Base-by-base conservation (phyloP, 2,888 invertebrate genomes). In the Acrocyrtus sp. region DNA sequence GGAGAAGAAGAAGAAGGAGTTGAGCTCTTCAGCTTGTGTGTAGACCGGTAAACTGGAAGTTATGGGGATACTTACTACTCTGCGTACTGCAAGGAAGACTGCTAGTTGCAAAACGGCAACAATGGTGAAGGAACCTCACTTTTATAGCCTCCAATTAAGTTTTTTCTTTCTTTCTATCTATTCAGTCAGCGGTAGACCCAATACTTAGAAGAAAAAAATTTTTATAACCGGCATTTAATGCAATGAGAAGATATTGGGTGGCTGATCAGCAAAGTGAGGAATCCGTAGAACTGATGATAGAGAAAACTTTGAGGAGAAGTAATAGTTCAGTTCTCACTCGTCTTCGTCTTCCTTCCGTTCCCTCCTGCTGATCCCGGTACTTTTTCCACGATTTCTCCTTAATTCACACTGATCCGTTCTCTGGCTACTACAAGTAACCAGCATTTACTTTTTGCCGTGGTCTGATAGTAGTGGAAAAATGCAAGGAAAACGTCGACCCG, bases 401-500 rank as follows among this genome's bases (percentile, higher is more conserved):
- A 27, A 60, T n/a, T 34, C 34, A 34, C n/a, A 34, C 34, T 34
- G 51, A 34, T 27, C 45, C 51, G 45, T 61, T n/a, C 1, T 48
- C 21, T 22, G 34, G 5, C 5, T 34, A n/a, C n/a, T n/a, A n/a
- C n/a, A n/a, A n/a, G n/a, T n/a, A n/a, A n/a, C n/a, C n/a, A 34
- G 34, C 34, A 34, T 34, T n/a, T n/a, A n/a, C n/a, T n/a, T n/a
- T n/a, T n/a, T n/a, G n/a, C 34, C 34, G 50, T 22, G 68, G 60
- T 60, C 53, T 57, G 58, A 56, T 41, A 58, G 26, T 67, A 43
- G 50, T 58, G 51, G 57, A 58, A 61, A 57, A 58, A 50, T 51
- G 39, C 65, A 58, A 60, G 60, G 60, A 72, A 60, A 34, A 66
- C 56, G 66, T 72, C 72, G 72, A 72, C 72, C 72, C 72, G 65